Percentiles rank a stretch among this genome's conserved stretches.
Evolutionary conservation across 2,113 vertebrate genomes (phyloP).

Genomic region (Chlamydotis undulata): DNA sequence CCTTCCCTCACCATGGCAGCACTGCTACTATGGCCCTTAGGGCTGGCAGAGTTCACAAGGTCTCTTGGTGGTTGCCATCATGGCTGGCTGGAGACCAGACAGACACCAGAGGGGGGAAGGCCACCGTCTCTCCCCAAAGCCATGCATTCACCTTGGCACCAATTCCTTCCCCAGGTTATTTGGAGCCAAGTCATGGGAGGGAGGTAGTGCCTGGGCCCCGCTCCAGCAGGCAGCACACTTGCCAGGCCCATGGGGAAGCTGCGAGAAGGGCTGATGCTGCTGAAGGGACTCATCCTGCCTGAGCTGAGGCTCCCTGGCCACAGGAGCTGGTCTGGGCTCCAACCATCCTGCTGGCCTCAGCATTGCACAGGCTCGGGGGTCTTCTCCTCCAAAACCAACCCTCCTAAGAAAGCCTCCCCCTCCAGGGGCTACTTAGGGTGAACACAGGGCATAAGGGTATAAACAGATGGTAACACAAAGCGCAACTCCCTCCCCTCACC

Average conservation of each 20-base stretch:
- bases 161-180: not conserved
- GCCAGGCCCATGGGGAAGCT: rapidly evolving
- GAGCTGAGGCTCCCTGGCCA: not conserved
- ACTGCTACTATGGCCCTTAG: rapidly evolving
- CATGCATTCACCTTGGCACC: not conserved
- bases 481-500: rapidly evolving
- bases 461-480: not conserved
- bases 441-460: rapidly evolving
- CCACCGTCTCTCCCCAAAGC: not conserved
- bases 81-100: rapidly evolving
- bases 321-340: rapidly evolving
- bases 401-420: not conserved
- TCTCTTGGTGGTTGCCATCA: not conserved
- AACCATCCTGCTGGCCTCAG: not conserved
- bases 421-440: not conserved
- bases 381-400: not conserved
- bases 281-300: not conserved
- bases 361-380: rapidly evolving
- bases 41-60: not conserved
- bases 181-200: rapidly evolving
- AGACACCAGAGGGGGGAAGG: not conserved
- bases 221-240: rapidly evolving
- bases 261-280: not conserved
- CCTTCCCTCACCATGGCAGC: rapidly evolving
- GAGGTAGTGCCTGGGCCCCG: rapidly evolving